Base-by-base conservation (phyloP, 1,140 invertebrate species). In the Eupristina koningsbergeri region DNA sequence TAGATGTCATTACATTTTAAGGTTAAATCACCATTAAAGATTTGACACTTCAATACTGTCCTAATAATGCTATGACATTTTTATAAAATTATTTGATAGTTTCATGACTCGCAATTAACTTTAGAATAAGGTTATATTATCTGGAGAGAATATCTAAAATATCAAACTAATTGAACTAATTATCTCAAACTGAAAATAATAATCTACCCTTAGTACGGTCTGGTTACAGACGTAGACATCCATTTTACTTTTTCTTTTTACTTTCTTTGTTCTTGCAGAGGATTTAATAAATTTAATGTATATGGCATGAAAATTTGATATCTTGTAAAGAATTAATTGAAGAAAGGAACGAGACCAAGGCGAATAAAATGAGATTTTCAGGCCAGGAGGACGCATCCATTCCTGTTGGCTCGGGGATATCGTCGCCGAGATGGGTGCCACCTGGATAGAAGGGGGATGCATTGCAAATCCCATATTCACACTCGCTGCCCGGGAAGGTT, bases 391-490 rank as follows among this genome's bases (percentile, higher is more conserved):
- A 76, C 92, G 96, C 84, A 95, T 96, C 31, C 95, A 95, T 89
- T 96, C 95, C 0, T 95, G 95, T 86, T 95, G 94, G 93, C 91
- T 96, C 36, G 95, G 95, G 45, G 95, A 96, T 84, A 93, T 94
- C 0, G 94, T 95, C 9, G 94, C 95, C 19, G 96, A 96, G 91
- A 93, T 96, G 93, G 96, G 96, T 0, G 95, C 95, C 0, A 93
- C 94, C 71, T 94, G 93, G 93, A 95, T 95, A 86, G 93, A 93
- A 83, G 93, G 95, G 41, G 94, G 94, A 26, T 94, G 94, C 88
- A 90, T 94, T 47, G 93, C 94, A 17, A 96, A 96, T 89, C 94
- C 95, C 1, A 93, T 95, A 6, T 95, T 94, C 86, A 94, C 94
- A 8, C 85, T 95, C 53, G 95, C 95, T 5, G 94, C 94, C 6